These are phyloP conservation scores for Henicopernis longicauda DNA, from an alignment of 2,113 vertebrate species.

Conservation along the genomic window DNA sequence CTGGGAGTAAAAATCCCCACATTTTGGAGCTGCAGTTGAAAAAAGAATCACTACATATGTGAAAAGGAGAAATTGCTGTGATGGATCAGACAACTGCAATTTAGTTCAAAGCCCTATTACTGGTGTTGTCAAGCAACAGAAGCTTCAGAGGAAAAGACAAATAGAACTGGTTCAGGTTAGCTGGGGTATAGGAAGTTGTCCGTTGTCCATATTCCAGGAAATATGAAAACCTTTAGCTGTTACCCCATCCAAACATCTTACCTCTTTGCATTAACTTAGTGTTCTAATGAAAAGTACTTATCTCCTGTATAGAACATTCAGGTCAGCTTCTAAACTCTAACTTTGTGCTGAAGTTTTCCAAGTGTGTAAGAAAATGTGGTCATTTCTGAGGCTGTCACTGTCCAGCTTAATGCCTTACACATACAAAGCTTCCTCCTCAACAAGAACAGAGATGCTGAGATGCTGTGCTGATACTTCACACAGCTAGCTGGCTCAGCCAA, in stretches of 20 bases:
- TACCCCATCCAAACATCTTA: not conserved
- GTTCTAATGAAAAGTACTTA: not conserved
- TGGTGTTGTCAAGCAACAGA: not conserved
- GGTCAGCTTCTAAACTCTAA: not conserved
- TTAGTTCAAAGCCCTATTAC: not conserved
- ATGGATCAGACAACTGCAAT: not conserved
- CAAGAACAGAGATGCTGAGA: not conserved
- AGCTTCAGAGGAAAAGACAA: not conserved
- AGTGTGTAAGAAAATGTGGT: fast-evolving
- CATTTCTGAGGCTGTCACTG: not conserved
- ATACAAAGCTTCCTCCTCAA: not conserved
- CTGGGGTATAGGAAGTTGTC: not conserved
- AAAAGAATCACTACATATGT: not conserved
- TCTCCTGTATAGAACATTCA: not conserved
- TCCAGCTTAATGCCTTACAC: not conserved
- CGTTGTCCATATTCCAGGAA: not conserved
- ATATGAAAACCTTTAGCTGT: not conserved
- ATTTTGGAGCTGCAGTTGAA: not conserved
- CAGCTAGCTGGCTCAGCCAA: not conserved
- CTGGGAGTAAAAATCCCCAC: not conserved
- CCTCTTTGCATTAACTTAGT: not conserved
- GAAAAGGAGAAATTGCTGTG: not conserved
- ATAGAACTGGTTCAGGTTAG: not conserved
- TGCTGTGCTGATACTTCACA: not conserved
- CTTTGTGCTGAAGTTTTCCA: not conserved